Conservation (phyloP, 2,113 vertebrate genomes). For the Oncorhynchus clarkii region DNA sequence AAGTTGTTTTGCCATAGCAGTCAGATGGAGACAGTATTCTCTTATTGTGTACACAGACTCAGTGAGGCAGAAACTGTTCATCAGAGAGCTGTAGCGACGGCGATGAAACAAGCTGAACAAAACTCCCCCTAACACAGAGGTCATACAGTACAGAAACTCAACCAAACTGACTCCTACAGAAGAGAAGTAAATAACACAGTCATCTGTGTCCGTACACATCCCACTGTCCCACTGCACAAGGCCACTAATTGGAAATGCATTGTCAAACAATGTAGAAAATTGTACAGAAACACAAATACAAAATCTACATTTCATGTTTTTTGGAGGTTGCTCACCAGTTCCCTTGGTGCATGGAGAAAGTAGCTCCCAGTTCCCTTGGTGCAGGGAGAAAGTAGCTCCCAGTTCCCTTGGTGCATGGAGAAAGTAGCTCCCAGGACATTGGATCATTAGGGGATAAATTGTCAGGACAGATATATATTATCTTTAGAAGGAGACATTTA, state of each 20-base stretch:
- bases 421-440: slow-evolving; percentile 5
- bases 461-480: slow-evolving; percentile 54
- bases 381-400: neutral
- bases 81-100: slow-evolving; percentile 22
- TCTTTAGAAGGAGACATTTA: slow-evolving; percentile 44
- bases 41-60: slow-evolving; percentile 25
- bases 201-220: too few species aligned
- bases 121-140: slow-evolving; percentile 4
- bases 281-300: too few species aligned
- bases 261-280: too few species aligned
- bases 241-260: too few species aligned
- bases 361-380: neutral
- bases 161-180: too few species aligned
- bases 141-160: neutral
- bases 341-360: neutral
- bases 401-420: neutral
- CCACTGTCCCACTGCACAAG: too few species aligned
- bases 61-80: slow-evolving; percentile 32
- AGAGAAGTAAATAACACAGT: too few species aligned
- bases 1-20: slow-evolving; percentile 25
- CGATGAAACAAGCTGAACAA: neutral
- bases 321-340: neutral
- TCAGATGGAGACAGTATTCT: slow-evolving; percentile 9
- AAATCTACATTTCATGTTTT: neutral
- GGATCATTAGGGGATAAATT: slow-evolving; percentile 43